Conservation (phyloP, 37 sponge, comb jelly and placozoan species). For the Axinella damicornis region DNA sequence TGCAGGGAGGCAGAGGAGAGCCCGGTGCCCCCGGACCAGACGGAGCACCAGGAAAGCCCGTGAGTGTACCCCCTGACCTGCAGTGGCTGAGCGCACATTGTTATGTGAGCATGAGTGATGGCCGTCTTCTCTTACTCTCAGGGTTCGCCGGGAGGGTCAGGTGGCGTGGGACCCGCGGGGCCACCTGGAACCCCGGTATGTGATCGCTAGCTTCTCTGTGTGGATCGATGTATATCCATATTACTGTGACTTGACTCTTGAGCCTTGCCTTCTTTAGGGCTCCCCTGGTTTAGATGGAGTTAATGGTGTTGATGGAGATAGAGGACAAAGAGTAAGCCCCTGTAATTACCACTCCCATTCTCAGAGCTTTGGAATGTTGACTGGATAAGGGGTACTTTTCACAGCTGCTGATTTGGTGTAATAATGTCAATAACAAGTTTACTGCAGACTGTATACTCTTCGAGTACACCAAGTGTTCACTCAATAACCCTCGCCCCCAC, state of each 20-base stretch:
- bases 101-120: not conserved
- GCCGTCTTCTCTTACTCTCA: not conserved
- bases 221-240: not conserved
- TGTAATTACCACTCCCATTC: not conserved
- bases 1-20: constrained; percentile 27
- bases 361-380: too few relatives aligned
- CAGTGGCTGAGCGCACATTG: not conserved
- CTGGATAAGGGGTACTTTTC: too few relatives aligned
- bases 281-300: constrained; percentile 37
- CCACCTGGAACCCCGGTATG: constrained; percentile 43
- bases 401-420: too few relatives aligned
- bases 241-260: not conserved
- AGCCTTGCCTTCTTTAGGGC: constrained; percentile 19
- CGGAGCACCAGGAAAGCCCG: constrained; percentile 41
- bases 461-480: too few relatives aligned
- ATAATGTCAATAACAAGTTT: too few relatives aligned
- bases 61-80: not conserved
- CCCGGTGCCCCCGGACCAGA: constrained; percentile 39
- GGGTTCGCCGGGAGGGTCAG: constrained; percentile 25
- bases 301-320: constrained; percentile 54
- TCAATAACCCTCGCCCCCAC: too few relatives aligned
- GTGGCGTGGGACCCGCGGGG: constrained; percentile 38
- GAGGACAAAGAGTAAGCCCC: constrained; percentile 28
- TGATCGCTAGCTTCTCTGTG: not conserved
- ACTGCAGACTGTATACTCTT: too few relatives aligned